A percentile compares a stretch with the other conserved stretches of the same genome.
Conservation (phyloP, 1,140 invertebrate species). For the Antheraea mylitta region DNA sequence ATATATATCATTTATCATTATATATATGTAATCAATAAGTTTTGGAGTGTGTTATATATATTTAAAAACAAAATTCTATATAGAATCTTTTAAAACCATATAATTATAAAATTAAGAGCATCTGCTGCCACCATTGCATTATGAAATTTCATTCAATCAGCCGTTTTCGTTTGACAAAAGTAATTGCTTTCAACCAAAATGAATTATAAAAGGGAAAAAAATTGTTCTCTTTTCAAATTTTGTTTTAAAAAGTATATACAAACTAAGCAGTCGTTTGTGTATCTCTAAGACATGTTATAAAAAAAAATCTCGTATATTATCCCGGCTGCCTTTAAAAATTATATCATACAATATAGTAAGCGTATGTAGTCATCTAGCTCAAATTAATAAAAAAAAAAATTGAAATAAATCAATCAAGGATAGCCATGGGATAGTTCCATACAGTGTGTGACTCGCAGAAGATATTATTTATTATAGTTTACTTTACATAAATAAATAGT, state of each 20-base stretch:
- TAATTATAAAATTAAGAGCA: too few relatives aligned
- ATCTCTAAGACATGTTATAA: constrained; percentile 53
- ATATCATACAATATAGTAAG: constrained; percentile 70
- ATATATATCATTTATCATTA: too few relatives aligned
- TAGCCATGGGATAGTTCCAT: too few relatives aligned
- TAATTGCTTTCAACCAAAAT: background rate
- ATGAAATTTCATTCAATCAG: too few relatives aligned
- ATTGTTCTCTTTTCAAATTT: background rate
- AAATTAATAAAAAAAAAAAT: constrained; percentile 48
- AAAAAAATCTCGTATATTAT: constrained; percentile 43
- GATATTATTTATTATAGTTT: constrained; percentile 29
- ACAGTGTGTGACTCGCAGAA: constrained; percentile 18
- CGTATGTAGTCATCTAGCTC: constrained; percentile 60
- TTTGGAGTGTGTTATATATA: too few relatives aligned
- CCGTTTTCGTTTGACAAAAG: too few relatives aligned
- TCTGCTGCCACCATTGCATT: too few relatives aligned
- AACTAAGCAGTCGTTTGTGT: constrained; percentile 75
- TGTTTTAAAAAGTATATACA: constrained; percentile 48
- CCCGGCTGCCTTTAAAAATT: constrained; percentile 36
- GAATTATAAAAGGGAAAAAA: background rate
- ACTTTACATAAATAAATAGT: constrained; percentile 46
- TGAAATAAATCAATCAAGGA: constrained; percentile 30
- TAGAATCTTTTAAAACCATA: too few relatives aligned
- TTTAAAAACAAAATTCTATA: too few relatives aligned
- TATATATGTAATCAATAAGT: too few relatives aligned